Conservation (phyloP, 2,888 invertebrate genomes). For the Mythimna albipuncta region DNA sequence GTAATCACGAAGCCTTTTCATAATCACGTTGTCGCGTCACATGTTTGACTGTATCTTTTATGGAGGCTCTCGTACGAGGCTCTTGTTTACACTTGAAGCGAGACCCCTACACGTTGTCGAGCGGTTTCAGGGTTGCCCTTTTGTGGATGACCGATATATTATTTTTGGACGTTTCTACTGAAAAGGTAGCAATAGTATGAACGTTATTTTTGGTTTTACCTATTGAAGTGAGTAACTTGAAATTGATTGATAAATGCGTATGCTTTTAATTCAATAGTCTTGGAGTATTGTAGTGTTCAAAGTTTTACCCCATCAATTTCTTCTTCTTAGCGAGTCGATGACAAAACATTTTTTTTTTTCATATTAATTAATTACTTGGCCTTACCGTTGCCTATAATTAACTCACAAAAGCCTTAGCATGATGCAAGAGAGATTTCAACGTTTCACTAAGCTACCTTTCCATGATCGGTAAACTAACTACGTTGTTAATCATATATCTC, state of each 20-base stretch:
- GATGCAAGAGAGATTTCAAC: not conserved
- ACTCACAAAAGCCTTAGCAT: no score
- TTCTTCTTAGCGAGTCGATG: no score
- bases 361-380: no score
- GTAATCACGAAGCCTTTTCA: constrained; percentile 85
- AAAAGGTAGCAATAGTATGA: constrained; percentile 10
- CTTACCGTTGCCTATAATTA: no score
- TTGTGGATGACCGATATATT: constrained; percentile 51
- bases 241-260: not conserved
- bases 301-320: no score
- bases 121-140: constrained; percentile 61
- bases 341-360: no score
- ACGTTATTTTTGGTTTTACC: constrained; percentile 2
- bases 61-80: constrained; percentile 42
- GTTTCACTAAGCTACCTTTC: not conserved
- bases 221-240: not conserved
- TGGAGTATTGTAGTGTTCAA: not conserved
- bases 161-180: constrained; percentile 34
- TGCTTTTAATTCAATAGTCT: not conserved
- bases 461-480: not conserved
- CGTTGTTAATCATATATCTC: not conserved
- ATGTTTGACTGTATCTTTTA: constrained; percentile 72
- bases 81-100: constrained; percentile 71
- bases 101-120: constrained; percentile 59
- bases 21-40: constrained; percentile 74